Base-by-base conservation (phyloP, 2,113 vertebrate genomes). In the cattle (Bos taurus) region DNA sequence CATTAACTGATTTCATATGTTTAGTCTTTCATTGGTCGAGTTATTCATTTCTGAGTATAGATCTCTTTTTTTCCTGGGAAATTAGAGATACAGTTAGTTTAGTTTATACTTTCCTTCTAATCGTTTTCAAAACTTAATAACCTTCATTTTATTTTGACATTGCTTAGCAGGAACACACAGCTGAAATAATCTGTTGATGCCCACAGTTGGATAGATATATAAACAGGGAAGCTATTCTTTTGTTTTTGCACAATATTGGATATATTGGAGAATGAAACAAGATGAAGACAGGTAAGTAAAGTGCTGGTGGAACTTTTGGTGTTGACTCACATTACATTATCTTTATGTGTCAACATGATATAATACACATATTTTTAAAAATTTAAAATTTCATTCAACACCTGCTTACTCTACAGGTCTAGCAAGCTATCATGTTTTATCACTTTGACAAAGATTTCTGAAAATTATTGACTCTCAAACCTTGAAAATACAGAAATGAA, bases 1-100 rank as follows among this genome's bases (percentile, higher is more conserved):
- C 26, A 74, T 87, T 92, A 96, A 89, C 28, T 10, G 54, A 97
- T 96, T 94, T 50, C 82, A 17, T 71, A 43, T 94, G 91, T 95
- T 93, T 52, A 90, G 46, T 62, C 83, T 81, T 88, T 50, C 77
- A 89, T 59, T 97, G 48, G 82, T 97, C 56, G 21, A 23, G 11
- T 30, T 64, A 56, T 10, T 64, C 36, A 43, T 77, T 98, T 46
- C 36, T 54, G 7, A 84, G 92, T 40, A 93, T 92, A 95, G 82
- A 83, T 92, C 16, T 57, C 19, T 48, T 86, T 95, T 30, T 30
- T 26, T 82, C 8, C 71, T 11, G 57, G 19, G 10, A 82, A 54
- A 60, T 94, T 88, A 33, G 67, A 85, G 19, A 54, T 25, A 46
- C n/a, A 85, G 64, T 88, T 91, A 46, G 28, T 89, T 86, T 83